phyloP scores from a whole-genome alignment of 2,797 vertebrate species.

The Mallotus villosus region DNA sequence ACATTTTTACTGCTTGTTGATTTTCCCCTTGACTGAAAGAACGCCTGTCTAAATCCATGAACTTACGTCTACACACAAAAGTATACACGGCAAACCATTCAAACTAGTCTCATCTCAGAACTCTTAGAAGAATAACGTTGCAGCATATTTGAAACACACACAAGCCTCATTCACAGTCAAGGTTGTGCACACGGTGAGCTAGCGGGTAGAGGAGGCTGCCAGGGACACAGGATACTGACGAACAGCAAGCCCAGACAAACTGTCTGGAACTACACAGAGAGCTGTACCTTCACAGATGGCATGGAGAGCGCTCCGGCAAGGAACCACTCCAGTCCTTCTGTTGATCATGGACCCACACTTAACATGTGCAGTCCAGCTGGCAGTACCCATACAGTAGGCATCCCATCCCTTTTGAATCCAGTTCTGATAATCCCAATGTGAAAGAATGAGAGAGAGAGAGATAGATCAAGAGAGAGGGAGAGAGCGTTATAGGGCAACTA shows the following conservation, averaged over 20 bases:
- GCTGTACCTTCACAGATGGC: conserved; percentile 41
- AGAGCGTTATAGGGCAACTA: background rate
- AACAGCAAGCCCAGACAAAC: no score
- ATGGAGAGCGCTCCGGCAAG: conserved; percentile 28
- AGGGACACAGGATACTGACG: no score
- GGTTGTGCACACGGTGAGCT: background rate
- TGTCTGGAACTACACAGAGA: no score
- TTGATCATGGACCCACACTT: conserved; percentile 30
- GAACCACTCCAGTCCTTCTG: conserved; percentile 28
- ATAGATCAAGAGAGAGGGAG: background rate
- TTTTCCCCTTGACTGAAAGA: conserved; percentile 40
- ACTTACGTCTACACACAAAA: conserved; percentile 25
- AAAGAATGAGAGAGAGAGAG: no score
- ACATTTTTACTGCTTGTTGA: conserved; percentile 56
- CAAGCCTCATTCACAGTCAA: background rate
- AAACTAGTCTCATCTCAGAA: no score
- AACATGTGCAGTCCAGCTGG: background rate
- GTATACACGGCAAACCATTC: conserved; percentile 4
- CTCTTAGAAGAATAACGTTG: background rate
- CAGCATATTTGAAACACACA: background rate
- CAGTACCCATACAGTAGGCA: no score
- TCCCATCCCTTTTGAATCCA: background rate
- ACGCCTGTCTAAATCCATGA: conserved; percentile 40
- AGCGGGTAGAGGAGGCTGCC: no score
- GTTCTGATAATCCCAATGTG: background rate